Evolutionary conservation across 2,797 vertebrate genomes (phyloP).

Genomic region (Tokudaia tokunoshimensis): DNA sequence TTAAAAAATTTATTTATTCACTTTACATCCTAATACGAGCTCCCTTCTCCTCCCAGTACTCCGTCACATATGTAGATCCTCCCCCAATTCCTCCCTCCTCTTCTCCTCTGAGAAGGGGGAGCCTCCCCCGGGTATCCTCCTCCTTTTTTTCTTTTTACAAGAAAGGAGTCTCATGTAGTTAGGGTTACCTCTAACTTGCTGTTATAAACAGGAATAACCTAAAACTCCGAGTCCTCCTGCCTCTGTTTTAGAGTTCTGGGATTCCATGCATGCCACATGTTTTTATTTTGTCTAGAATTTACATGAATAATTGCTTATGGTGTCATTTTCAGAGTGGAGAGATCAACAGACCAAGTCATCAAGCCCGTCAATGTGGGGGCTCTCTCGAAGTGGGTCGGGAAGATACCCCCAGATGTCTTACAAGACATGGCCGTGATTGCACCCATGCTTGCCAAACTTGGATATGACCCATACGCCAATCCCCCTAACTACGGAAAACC

Average conservation of each 20-base stretch:
- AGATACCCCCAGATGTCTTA: constrained; percentile 96
- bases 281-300: background rate
- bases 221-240: background rate
- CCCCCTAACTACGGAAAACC: constrained; percentile 97
- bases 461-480: constrained; percentile 97
- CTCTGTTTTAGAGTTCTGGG: background rate
- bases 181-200: background rate
- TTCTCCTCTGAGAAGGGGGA: background rate
- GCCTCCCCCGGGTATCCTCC: background rate
- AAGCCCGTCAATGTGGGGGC: constrained; percentile 98
- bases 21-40: background rate
- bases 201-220: background rate
- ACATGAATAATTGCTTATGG: constrained; percentile 1
- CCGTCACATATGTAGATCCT: background rate
- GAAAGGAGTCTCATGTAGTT: background rate
- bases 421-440: constrained; percentile 97
- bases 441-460: constrained; percentile 96
- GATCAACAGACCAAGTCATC: constrained; percentile 98
- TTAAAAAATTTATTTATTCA: background rate
- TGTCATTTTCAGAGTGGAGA: constrained; percentile 93
- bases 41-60: background rate
- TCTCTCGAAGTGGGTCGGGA: constrained; percentile 98
- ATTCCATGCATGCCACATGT: background rate
- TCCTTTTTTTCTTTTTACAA: background rate
- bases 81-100: background rate